Evolutionary conservation across 2,888 invertebrate species (phyloP).

Genomic region (Hirtodrosophila alboralis): DNA sequence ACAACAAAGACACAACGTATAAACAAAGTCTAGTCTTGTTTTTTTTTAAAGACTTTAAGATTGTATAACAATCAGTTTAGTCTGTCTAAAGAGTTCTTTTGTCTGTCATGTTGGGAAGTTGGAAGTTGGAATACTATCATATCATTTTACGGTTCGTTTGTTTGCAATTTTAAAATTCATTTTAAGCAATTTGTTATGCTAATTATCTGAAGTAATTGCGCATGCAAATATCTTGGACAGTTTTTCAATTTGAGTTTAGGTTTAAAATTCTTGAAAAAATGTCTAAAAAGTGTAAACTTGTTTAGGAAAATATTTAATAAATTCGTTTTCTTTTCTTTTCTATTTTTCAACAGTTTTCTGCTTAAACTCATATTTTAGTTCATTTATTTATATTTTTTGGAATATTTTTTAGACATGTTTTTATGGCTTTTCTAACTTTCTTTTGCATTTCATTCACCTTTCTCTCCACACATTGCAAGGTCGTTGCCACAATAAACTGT

Average conservation of each 20-base stretch:
- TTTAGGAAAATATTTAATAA: neutral
- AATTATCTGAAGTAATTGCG: conserved; percentile 42
- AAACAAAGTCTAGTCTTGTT: conserved; percentile 1
- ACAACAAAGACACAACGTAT: neutral
- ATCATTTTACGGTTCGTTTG: conserved; percentile 52
- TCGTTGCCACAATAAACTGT: conserved; percentile 43
- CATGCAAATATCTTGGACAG: conserved; percentile 38
- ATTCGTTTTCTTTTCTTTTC: conserved; percentile 15
- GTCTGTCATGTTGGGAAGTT: neutral
- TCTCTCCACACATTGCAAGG: conserved; percentile 29
- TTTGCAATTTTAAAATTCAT: conserved; percentile 35
- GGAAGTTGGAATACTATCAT: too few species aligned
- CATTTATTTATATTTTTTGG: conserved; percentile 1
- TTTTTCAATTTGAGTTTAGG: conserved; percentile 2
- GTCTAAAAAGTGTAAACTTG: conserved; percentile 10
- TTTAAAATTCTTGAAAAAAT: conserved; percentile 14
- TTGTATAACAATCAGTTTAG: conserved; percentile 3
- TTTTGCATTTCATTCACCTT: conserved; percentile 33
- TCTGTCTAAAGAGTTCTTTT: conserved; percentile 16
- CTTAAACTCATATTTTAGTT: conserved; percentile 22
- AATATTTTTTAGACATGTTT: conserved; percentile 4
- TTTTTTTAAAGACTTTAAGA: too few species aligned
- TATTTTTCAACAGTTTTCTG: conserved; percentile 17
- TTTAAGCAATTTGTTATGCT: conserved; percentile 48
- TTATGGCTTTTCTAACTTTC: conserved; percentile 5